Evolutionary conservation across 2,797 vertebrate species (phyloP).

Genomic region (Heterohyrax brucei): DNA sequence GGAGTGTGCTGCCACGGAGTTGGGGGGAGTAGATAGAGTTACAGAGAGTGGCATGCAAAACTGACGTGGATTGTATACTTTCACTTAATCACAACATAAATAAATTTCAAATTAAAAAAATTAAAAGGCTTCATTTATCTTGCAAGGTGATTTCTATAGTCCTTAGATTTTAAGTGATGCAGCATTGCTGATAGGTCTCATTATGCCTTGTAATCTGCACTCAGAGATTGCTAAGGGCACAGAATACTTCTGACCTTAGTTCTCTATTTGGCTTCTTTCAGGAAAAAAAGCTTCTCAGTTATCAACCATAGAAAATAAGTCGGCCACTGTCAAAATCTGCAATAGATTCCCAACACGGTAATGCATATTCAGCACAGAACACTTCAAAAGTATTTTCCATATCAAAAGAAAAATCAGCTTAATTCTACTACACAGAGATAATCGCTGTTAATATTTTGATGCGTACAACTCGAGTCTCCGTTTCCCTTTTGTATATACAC

Average conservation of each 20-base stretch:
- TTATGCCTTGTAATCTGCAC: constrained; percentile 6
- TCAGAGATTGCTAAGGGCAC: neutral
- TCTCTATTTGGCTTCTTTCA: constrained; percentile 53
- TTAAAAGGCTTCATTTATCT: neutral
- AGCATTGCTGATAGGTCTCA: neutral
- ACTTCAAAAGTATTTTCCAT: neutral
- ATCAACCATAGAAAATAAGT: constrained; percentile 37
- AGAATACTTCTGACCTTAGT: neutral
- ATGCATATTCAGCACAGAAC: neutral
- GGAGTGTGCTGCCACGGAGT: too few species aligned
- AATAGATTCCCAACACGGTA: neutral
- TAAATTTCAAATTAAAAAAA: too few species aligned
- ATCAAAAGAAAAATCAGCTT: constrained; percentile 47
- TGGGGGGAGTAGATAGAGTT: too few species aligned
- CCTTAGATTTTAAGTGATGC: neutral
- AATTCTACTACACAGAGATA: neutral
- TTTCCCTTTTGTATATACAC: neutral
- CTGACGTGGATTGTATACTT: too few species aligned
- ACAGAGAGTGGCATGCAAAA: too few species aligned
- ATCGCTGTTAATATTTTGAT: constrained; percentile 22
- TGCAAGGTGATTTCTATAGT: neutral
- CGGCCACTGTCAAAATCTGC: constrained; percentile 13
- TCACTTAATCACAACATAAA: too few species aligned
- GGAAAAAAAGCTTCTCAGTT: neutral
- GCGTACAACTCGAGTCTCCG: neutral